Evolutionary conservation across 2,113 vertebrate genomes (phyloP).

Genomic region (Dryoscopus gambensis): DNA sequence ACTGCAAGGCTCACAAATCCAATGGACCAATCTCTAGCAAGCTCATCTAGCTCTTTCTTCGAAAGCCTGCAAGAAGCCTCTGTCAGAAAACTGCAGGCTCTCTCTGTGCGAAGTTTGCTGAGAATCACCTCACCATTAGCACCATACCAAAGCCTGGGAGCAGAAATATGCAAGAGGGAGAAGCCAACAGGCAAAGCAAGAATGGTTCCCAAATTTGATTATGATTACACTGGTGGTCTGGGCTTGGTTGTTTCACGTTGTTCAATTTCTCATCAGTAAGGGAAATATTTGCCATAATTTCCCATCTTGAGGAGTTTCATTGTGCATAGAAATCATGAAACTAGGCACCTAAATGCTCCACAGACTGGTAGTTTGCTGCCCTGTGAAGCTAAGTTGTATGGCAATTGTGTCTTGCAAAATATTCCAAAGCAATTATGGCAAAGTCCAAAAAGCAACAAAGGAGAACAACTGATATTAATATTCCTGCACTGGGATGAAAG

Average conservation of each 20-base stretch:
- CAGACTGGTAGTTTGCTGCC: not conserved
- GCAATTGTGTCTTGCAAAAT: not conserved
- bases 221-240: not conserved
- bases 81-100: not conserved
- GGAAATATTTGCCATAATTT: not conserved
- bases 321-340: not conserved
- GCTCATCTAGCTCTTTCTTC: not conserved
- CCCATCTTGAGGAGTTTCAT: not conserved
- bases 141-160: not conserved
- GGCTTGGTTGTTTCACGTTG: not conserved
- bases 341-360: not conserved
- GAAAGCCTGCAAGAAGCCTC: not conserved
- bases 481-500: not conserved
- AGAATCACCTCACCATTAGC: not conserved
- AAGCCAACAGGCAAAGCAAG: not conserved
- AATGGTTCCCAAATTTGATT: not conserved
- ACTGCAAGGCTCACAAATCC: not conserved
- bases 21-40: not conserved
- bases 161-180: not conserved
- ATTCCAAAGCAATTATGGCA: not conserved
- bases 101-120: not conserved
- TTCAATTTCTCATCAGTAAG: not conserved
- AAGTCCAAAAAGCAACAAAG: not conserved
- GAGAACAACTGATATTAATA: not conserved
- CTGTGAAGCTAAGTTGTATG: not conserved